Conservation (phyloP, 2,797 vertebrate genomes). For the Pampus argenteus region DNA sequence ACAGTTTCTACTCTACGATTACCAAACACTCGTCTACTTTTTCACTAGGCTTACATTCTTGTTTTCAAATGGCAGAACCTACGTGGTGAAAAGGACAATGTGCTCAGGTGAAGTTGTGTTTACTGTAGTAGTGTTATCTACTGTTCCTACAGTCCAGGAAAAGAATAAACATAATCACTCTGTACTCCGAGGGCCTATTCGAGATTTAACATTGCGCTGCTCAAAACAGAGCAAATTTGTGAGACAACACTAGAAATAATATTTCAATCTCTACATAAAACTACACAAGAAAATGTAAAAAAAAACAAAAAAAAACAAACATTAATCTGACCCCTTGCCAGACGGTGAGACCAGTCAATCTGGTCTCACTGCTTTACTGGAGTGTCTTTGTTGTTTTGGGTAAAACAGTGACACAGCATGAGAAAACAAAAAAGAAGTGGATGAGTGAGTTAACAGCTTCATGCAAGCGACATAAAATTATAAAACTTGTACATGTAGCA, state of each 20-base stretch:
- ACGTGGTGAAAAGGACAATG: slow-evolving; percentile 48
- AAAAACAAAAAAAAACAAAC: background rate
- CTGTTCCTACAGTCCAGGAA: background rate
- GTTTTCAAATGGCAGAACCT: slow-evolving; percentile 63
- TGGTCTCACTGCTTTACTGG: slow-evolving; percentile 35
- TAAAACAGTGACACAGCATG: slow-evolving; percentile 52
- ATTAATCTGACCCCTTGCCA: slow-evolving; percentile 1
- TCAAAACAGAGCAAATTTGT: slow-evolving; percentile 6
- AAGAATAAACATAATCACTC: background rate
- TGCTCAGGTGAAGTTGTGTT: slow-evolving; percentile 16
- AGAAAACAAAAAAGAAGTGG: slow-evolving; percentile 10
- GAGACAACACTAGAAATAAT: background rate
- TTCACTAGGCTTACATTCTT: slow-evolving; percentile 65
- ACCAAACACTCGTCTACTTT: slow-evolving; percentile 32
- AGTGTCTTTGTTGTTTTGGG: slow-evolving; percentile 53
- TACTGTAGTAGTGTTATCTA: no score
- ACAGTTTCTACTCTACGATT: slow-evolving; percentile 30
- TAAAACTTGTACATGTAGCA: background rate
- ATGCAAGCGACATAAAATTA: background rate
- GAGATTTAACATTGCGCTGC: background rate
- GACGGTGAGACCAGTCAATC: slow-evolving; percentile 32
- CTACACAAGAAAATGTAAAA: background rate
- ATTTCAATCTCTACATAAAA: background rate
- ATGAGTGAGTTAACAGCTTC: slow-evolving; percentile 14
- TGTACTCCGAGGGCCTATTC: background rate